Evolutionary conservation across 2,113 vertebrate genomes (phyloP).

Genomic region (Anser brachyrhynchus): DNA sequence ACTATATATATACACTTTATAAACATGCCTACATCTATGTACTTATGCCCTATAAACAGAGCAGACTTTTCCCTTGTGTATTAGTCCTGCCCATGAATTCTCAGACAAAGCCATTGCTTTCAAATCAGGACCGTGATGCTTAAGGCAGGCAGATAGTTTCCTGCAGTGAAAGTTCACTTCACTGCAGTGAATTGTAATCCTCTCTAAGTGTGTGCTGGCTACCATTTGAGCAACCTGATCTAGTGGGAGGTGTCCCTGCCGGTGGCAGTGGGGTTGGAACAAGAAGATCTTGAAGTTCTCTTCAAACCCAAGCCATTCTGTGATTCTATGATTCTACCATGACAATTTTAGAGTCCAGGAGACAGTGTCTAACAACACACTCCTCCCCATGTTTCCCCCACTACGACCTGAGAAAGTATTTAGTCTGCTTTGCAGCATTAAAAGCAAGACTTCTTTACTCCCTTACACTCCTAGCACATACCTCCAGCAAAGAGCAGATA

Average conservation of each 20-base stretch:
- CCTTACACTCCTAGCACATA: accelerated
- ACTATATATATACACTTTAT: background rate
- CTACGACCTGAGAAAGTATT: background rate
- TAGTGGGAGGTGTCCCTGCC: no score
- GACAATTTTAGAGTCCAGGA: background rate
- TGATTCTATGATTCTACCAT: no score
- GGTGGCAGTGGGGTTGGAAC: no score
- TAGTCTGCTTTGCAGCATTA: background rate
- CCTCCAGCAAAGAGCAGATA: background rate
- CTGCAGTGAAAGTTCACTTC: background rate
- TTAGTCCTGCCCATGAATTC: background rate
- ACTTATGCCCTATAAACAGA: background rate
- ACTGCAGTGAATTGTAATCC: background rate
- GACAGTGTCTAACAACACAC: background rate
- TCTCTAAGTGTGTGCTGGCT: background rate
- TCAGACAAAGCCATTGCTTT: background rate
- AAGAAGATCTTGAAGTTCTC: no score
- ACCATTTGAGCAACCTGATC: no score
- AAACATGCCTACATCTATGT: background rate
- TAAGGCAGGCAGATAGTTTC: background rate
- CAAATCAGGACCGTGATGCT: background rate
- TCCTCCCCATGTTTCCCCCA: background rate
- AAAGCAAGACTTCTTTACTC: background rate
- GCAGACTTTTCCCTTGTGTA: background rate
- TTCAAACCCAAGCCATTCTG: no score